phyloP scores from a whole-genome alignment of 2,113 vertebrate genomes.

The Malaclemys terrapin region DNA sequence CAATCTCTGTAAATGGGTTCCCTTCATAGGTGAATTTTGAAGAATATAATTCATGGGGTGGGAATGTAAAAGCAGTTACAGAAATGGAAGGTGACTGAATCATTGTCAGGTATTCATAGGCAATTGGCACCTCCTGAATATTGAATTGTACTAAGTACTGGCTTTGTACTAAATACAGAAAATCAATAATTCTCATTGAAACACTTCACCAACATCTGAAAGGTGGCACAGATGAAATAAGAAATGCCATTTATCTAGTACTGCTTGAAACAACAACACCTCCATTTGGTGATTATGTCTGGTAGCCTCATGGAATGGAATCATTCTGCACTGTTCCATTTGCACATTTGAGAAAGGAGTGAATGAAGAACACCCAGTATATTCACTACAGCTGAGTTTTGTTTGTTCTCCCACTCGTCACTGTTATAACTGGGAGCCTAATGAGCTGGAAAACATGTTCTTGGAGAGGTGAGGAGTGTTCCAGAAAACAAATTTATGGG shows the following conservation, averaged over 20 bases:
- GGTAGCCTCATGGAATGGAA: constrained; percentile 7
- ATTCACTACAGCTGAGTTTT: not conserved
- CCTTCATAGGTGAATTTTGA: constrained; percentile 30
- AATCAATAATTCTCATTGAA: constrained; percentile 75
- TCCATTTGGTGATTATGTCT: constrained; percentile 29
- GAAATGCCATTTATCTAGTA: constrained; percentile 50
- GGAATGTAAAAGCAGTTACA: constrained; percentile 66
- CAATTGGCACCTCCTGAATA: constrained; percentile 73
- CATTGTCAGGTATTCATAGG: constrained; percentile 73
- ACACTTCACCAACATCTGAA: constrained; percentile 59
- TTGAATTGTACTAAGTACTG: constrained; percentile 36
- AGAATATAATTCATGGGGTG: constrained; percentile 52
- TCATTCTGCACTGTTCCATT: constrained; percentile 33
- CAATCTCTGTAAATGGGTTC: not conserved
- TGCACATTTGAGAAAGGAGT: constrained; percentile 26
- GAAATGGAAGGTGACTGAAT: constrained; percentile 69
- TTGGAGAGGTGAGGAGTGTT: not conserved
- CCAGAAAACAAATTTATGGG: not conserved
- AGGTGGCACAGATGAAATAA: constrained; percentile 65
- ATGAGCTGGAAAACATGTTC: not conserved
- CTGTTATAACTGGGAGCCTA: too few relatives aligned
- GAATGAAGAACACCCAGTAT: not conserved
- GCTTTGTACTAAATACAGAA: constrained; percentile 68
- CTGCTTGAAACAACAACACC: not conserved
- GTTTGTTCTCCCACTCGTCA: not conserved